Base-by-base conservation (phyloP, 2,113 vertebrate genomes). In the Nothoprocta perdicaria region DNA sequence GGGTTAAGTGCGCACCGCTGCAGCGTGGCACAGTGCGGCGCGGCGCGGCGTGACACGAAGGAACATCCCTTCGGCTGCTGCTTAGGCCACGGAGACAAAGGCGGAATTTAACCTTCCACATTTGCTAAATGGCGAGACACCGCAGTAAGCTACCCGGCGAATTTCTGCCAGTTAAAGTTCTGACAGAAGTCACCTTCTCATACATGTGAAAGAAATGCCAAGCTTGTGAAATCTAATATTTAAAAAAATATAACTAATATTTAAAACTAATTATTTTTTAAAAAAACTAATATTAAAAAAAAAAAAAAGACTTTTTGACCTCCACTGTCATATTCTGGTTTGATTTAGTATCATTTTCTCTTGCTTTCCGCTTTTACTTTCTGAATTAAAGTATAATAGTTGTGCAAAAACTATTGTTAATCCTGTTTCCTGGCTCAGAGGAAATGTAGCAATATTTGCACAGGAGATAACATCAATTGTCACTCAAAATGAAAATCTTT, bases 401-500 rank as follows among this genome's bases (percentile, higher is more conserved):
- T 81, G 61, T 41, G 35, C 19, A 73, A 77, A 95, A 79, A 53
- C 45, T 86, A 86, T 50, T 89, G 60, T 76, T 96, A 60, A 82
- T 92, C 31, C 26, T 86, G 27, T 84, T 80, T 71, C 62, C 76
- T 94, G 93, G 67, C n/a, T 94, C 16, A 86, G 46, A 68, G 65
- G 88, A 85, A 84, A 93, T 43, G 24, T 52, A 90, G 61, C 2
- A 26, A 81, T 43, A 76, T 94, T 96, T 95, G 77, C 60, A 84
- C 71, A 92, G 66, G 52, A 94, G 80, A 96, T 95, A 96, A 95
- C 63, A 88, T 80, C 31, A 93, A 40, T 33, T 92, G 63, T 89
- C 88, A 94, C 55, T 96, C 85, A 96, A 94, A 96, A 94, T 65
- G 17, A 93, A 97, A 97, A 86, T 16, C 14, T 45, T 91, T 89